A percentile compares a stretch with the other conserved stretches of the same genome.
phyloP scores from a whole-genome alignment of 2,797 vertebrate species.

The Phrynocephalus vlangalii region DNA sequence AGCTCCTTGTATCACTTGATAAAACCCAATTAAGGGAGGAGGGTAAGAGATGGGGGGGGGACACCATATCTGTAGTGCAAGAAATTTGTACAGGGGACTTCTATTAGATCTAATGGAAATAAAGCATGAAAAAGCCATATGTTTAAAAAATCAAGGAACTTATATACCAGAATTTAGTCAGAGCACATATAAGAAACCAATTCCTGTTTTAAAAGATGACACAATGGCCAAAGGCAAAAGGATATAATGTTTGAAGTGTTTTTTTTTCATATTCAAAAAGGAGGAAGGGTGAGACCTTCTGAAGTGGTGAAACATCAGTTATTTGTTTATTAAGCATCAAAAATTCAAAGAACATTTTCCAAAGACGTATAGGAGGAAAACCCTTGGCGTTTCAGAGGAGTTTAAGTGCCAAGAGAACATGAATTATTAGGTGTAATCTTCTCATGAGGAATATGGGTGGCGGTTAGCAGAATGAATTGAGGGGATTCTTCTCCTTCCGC shows the following conservation, averaged over 20 bases:
- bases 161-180: slow-evolving; percentile 56
- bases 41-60: accelerated
- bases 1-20: not conserved
- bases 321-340: slow-evolving; percentile 60
- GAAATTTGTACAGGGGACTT: slow-evolving; percentile 59
- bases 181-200: slow-evolving; percentile 36
- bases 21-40: slow-evolving; percentile 12
- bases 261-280: slow-evolving; percentile 44
- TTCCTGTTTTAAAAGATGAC: slow-evolving; percentile 57
- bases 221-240: slow-evolving; percentile 38
- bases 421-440: slow-evolving; percentile 40
- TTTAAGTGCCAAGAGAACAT: slow-evolving; percentile 53
- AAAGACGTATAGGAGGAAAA: slow-evolving; percentile 56
- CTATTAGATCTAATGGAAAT: slow-evolving; percentile 59
- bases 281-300: slow-evolving; percentile 54
- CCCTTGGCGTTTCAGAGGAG: slow-evolving; percentile 53
- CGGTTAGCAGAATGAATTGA: slow-evolving; percentile 38
- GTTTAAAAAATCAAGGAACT: slow-evolving; percentile 62
- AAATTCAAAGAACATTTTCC: slow-evolving; percentile 49
- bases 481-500: slow-evolving; percentile 51
- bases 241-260: slow-evolving; percentile 54
- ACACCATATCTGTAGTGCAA: slow-evolving; percentile 34
- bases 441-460: slow-evolving; percentile 52
- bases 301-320: slow-evolving; percentile 34
- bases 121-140: slow-evolving; percentile 48